A percentile compares a stretch with the other conserved stretches of the same genome.
phyloP scores from a whole-genome alignment of 2,797 vertebrate genomes.

The Chloroceryle inda region DNA sequence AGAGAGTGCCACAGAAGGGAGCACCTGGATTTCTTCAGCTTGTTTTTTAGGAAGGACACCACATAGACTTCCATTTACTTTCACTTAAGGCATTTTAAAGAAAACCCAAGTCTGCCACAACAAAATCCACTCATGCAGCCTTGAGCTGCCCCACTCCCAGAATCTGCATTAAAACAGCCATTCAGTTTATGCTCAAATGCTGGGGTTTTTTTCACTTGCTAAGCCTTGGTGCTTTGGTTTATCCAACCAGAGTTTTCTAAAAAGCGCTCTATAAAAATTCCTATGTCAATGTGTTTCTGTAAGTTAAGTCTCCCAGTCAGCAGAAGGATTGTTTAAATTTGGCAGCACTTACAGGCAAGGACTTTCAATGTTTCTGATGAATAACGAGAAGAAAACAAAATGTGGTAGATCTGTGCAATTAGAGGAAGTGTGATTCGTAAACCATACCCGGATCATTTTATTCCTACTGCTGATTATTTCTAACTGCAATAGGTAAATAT shows the following conservation, averaged over 20 bases:
- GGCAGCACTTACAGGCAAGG: neutral
- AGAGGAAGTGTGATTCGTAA: conserved; percentile 14
- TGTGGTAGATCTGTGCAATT: conserved; percentile 17
- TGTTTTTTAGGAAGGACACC: neutral
- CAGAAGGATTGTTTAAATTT: conserved; percentile 22
- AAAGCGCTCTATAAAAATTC: neutral
- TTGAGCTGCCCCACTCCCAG: neutral
- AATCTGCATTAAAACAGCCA: neutral
- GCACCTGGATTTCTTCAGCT: neutral
- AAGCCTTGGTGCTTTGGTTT: neutral
- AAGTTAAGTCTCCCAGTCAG: conserved; percentile 11
- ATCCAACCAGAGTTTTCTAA: neutral
- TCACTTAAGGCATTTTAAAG: neutral
- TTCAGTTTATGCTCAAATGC: neutral
- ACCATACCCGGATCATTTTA: neutral
- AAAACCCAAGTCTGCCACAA: neutral
- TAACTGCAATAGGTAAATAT: conserved; percentile 33
- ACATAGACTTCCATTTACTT: neutral
- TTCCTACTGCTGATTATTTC: neutral
- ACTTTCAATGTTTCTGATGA: conserved; percentile 13
- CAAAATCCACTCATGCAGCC: neutral
- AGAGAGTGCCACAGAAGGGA: neutral
- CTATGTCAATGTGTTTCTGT: neutral
- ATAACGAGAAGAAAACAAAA: conserved; percentile 37
- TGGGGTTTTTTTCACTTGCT: neutral